These are phyloP conservation scores for Ectropis crepuscularia DNA, from an alignment of 2,888 invertebrate species.

Conservation along the genomic window DNA sequence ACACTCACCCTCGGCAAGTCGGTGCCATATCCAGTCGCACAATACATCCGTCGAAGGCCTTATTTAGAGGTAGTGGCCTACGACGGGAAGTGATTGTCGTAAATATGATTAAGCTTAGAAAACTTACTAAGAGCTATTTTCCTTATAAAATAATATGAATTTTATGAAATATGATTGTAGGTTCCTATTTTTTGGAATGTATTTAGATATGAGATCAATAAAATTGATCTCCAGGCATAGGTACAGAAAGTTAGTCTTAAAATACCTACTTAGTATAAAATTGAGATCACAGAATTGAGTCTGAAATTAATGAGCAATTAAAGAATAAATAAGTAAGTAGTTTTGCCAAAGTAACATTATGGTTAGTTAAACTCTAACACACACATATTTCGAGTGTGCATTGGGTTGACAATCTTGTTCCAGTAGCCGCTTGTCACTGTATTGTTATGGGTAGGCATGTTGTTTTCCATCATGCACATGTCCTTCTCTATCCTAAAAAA, in stretches of 20 bases:
- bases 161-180: constrained; percentile 16
- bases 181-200: constrained; percentile 10
- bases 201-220: constrained; percentile 1
- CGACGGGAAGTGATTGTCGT: constrained; percentile 65
- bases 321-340: no score
- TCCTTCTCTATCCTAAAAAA: no score
- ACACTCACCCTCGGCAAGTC: not conserved
- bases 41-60: constrained; percentile 46
- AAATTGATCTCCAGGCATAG: not conserved
- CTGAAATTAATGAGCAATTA: no score
- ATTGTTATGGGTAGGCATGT: no score
- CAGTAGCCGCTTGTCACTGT: no score
- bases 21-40: constrained; percentile 42
- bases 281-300: no score
- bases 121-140: constrained; percentile 51
- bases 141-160: constrained; percentile 26
- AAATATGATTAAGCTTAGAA: constrained; percentile 58
- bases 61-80: constrained; percentile 53
- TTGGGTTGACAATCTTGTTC: no score
- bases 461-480: no score
- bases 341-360: no score
- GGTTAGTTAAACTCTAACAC: no score
- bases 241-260: not conserved
- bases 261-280: not conserved
- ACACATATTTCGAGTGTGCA: no score